A percentile compares a stretch with the other conserved stretches of the same genome.
These are phyloP conservation scores for Phymanthus crucifer DNA, from an alignment of 92 coral and sea anemone species.

Conservation along the genomic window DNA sequence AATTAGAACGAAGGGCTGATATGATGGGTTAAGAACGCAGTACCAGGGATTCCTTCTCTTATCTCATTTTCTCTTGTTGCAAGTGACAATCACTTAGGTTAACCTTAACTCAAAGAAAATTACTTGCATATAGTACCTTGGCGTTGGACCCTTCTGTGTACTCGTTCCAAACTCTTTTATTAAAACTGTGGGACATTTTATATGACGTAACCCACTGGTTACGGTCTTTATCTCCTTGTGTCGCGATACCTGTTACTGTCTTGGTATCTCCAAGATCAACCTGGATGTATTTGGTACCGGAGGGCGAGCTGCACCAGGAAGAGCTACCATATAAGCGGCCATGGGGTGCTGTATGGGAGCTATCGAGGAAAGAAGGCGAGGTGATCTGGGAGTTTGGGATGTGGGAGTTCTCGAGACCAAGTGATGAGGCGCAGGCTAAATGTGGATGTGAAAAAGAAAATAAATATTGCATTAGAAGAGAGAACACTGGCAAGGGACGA, in stretches of 20 bases:
- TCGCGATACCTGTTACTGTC: constrained; percentile 45
- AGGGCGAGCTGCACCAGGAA: constrained; percentile 37
- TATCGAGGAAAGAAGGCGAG: constrained; percentile 19
- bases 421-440: constrained; percentile 18
- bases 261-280: constrained; percentile 34
- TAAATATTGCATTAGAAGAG: too few relatives aligned
- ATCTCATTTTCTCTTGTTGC: too few relatives aligned
- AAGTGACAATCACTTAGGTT: too few relatives aligned
- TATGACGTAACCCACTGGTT: constrained; percentile 27
- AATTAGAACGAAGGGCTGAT: too few relatives aligned
- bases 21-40: too few relatives aligned
- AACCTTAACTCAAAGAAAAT: background rate
- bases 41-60: too few relatives aligned
- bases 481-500: too few relatives aligned
- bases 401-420: constrained; percentile 25
- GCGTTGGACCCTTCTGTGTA: background rate
- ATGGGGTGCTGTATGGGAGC: constrained; percentile 18
- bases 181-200: constrained; percentile 13
- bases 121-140: too few relatives aligned
- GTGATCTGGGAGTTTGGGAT: constrained; percentile 9
- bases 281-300: constrained; percentile 33
- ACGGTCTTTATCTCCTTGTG: constrained; percentile 28
- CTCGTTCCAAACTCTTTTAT: constrained; percentile 1
- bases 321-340: constrained; percentile 45
- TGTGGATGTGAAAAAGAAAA: too few relatives aligned